phyloP scores from a whole-genome alignment of 1,140 invertebrate species.

The Neomicropteryx cornuta region DNA sequence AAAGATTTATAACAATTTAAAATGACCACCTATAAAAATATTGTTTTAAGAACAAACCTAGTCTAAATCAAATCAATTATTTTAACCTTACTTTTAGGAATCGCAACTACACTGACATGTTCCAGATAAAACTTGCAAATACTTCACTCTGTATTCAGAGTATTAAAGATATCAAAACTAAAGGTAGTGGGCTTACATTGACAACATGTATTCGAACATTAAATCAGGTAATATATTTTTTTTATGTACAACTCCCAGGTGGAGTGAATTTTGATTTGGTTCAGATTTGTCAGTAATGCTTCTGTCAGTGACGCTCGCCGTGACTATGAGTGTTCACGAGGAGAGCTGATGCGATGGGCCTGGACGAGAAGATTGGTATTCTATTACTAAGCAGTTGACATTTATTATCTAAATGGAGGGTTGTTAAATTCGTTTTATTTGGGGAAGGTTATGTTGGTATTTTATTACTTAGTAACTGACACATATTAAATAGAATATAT shows the following conservation, averaged over 20 bases:
- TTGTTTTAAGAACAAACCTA: not conserved
- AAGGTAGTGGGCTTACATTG: constrained; percentile 61
- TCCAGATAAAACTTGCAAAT: constrained; percentile 59
- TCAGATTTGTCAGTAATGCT: too few relatives aligned
- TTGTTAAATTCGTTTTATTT: too few relatives aligned
- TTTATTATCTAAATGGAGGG: too few relatives aligned
- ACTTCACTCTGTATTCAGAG: constrained; percentile 66
- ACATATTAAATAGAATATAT: too few relatives aligned
- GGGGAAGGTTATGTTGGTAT: too few relatives aligned
- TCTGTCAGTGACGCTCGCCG: too few relatives aligned
- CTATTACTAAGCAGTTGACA: too few relatives aligned
- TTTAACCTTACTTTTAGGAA: constrained; percentile 41
- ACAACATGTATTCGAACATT: constrained; percentile 54
- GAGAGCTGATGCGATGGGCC: too few relatives aligned
- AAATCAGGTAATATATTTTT: constrained; percentile 48
- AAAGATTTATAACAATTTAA: constrained; percentile 3
- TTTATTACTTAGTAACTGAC: too few relatives aligned
- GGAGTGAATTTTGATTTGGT: too few relatives aligned
- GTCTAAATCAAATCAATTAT: not conserved
- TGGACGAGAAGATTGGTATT: too few relatives aligned
- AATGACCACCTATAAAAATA: not conserved
- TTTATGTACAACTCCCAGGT: constrained; percentile 4
- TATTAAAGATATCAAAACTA: constrained; percentile 67
- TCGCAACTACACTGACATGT: constrained; percentile 62
- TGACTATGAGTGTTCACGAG: too few relatives aligned